phyloP scores from a whole-genome alignment of 23 tunicate genomes.

The Ciona savignyi region DNA sequence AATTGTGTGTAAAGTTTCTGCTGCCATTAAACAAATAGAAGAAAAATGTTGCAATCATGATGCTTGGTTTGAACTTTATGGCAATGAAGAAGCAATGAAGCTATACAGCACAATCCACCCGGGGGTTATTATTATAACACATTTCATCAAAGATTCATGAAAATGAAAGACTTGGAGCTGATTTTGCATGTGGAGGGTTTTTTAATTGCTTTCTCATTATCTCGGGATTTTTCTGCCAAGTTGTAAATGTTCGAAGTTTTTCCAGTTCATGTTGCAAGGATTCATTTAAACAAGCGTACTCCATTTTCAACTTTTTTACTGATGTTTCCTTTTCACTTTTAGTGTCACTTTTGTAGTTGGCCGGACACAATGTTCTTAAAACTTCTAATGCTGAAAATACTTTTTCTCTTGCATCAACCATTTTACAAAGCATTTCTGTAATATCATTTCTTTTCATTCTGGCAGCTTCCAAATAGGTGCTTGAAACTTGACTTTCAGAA shows the following conservation, averaged over 20 bases:
- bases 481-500: slow-evolving; percentile 17
- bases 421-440: slow-evolving; percentile 15
- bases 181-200: background rate
- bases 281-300: slow-evolving; percentile 10
- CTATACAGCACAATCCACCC: too few species aligned
- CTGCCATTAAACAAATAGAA: too few species aligned
- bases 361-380: background rate
- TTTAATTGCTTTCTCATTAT: slow-evolving; percentile 12
- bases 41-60: too few species aligned
- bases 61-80: too few species aligned
- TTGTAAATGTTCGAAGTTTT: slow-evolving; percentile 35
- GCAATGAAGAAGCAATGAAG: too few species aligned
- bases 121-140: too few species aligned
- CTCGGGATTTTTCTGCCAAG: slow-evolving; percentile 40
- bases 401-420: slow-evolving; percentile 51
- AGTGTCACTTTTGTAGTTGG: background rate
- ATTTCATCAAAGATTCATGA: too few species aligned
- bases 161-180: background rate
- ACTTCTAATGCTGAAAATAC: slow-evolving; percentile 56
- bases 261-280: slow-evolving; percentile 24
- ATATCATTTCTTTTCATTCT: slow-evolving; percentile 26
- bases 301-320: slow-evolving; percentile 8
- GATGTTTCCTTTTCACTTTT: background rate
- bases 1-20: too few species aligned
- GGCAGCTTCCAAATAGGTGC: slow-evolving; percentile 33